Base-by-base conservation (phyloP, 2,113 vertebrate genomes). In the Perognathus longimembris region DNA sequence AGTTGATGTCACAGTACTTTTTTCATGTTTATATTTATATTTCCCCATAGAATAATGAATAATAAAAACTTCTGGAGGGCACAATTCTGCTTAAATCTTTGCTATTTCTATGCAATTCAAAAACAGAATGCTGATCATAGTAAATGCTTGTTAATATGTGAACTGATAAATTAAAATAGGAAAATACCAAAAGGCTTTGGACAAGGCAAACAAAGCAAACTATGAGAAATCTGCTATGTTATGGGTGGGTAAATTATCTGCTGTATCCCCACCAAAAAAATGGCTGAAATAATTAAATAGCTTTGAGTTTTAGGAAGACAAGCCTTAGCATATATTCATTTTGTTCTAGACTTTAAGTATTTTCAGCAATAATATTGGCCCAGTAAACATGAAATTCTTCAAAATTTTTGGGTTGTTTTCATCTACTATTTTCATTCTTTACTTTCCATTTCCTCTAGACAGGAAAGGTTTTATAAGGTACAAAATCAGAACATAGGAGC, bases 301-400 rank as follows among this genome's bases (percentile, higher is more conserved):
- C 8, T 83, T 85, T 66, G 32, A 21, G 7, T 79, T 67, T 93
- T 40, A 59, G 80, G 30, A 12, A 18, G 38, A 94, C 14, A 54
- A 70, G n/a, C 22, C 24, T 91, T 40, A 4, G 4, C 1, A 20
- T 40, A 42, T 54, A 42, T 50, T 85, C 24, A 45, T 83, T 82
- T 90, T 81, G 32, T 73, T 87, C 50, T 75, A 69, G 85, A 75
- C 57, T 75, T 93, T 50, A 69, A 74, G n/a, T 50, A 80, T 74
- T 94, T 95, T 30, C n/a, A 66, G 76, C 91, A 91, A 78, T 67
- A n/a, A 40, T 81, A 78, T 24, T 92, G 61, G 42, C 71, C 71
- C 84, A 91, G 36, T 26, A 74, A 17, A 78, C 20, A 80, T 69
- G 57, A 69, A 12, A 28, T 32, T 89, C 38, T 59, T 34, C 40